Conservation (phyloP, 2,797 vertebrate genomes). For the Lutjanus campechanus region DNA sequence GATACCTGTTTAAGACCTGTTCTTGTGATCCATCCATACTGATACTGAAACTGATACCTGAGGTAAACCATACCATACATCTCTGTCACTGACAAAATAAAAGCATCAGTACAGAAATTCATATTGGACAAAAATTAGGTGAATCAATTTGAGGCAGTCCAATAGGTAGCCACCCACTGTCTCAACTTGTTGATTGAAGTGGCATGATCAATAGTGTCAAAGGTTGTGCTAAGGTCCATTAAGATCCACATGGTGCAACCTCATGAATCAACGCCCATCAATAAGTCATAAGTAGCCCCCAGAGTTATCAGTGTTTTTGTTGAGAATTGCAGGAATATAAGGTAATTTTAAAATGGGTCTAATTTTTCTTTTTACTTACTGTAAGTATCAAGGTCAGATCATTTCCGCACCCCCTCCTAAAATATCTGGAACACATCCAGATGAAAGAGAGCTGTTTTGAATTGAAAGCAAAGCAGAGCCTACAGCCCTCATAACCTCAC, state of each 20-base stretch:
- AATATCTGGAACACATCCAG: slow-evolving; percentile 40
- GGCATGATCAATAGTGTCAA: neutral
- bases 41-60: neutral
- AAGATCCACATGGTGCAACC: slow-evolving; percentile 3
- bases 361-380: slow-evolving; percentile 11
- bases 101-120: neutral
- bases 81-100: neutral
- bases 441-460: slow-evolving; percentile 55
- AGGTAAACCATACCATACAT: neutral
- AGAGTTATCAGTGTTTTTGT: neutral
- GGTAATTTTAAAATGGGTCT: neutral
- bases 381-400: slow-evolving; percentile 26
- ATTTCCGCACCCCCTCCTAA: slow-evolving; percentile 21
- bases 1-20: neutral
- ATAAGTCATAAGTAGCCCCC: neutral
- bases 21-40: neutral
- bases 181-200: slow-evolving; percentile 15
- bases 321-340: neutral
- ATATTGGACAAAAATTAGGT: neutral
- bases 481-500: slow-evolving; percentile 46
- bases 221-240: slow-evolving; percentile 1
- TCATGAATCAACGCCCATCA: neutral
- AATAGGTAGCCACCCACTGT: neutral
- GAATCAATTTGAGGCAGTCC: neutral
- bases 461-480: slow-evolving; percentile 44